Conservation (phyloP, 2,797 vertebrate species). For the Epinephelus coioides region DNA sequence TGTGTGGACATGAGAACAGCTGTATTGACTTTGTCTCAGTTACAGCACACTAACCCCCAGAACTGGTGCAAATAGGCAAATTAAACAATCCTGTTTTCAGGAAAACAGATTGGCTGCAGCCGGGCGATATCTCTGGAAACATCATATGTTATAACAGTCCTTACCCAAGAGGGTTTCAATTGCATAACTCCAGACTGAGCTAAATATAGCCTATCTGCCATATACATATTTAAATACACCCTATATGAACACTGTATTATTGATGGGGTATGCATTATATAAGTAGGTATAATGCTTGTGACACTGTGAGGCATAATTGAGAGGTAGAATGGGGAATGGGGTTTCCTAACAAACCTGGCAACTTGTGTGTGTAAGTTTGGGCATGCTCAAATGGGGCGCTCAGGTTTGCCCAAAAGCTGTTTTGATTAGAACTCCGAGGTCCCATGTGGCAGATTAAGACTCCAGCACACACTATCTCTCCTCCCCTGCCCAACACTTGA, state of each 20-base stretch:
- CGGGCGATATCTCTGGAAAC: slow-evolving; percentile 56
- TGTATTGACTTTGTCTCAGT: slow-evolving; percentile 78
- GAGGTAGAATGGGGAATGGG: slow-evolving; percentile 2
- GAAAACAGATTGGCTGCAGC: slow-evolving; percentile 48
- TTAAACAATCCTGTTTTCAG: slow-evolving; percentile 62
- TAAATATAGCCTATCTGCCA: slow-evolving; percentile 79
- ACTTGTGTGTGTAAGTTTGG: slow-evolving; percentile 35
- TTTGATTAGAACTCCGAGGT: slow-evolving; percentile 72
- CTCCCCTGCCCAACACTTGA: slow-evolving; percentile 56
- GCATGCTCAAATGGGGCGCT: slow-evolving; percentile 61
- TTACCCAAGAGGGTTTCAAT: slow-evolving; percentile 65
- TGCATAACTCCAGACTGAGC: slow-evolving; percentile 75
- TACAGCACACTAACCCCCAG: slow-evolving; percentile 58
- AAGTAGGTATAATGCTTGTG: slow-evolving; percentile 56
- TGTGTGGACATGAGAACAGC: slow-evolving; percentile 65
- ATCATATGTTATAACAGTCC: slow-evolving; percentile 54
- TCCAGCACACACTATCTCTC: slow-evolving; percentile 65
- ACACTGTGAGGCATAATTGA: slow-evolving; percentile 43
- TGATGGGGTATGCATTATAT: slow-evolving; percentile 75
- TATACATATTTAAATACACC: slow-evolving; percentile 83
- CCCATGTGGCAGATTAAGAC: slow-evolving; percentile 77
- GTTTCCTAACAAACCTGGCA: slow-evolving; percentile 41
- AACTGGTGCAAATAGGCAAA: slow-evolving; percentile 69
- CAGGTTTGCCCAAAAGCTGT: slow-evolving; percentile 67
- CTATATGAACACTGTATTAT: slow-evolving; percentile 80